phyloP scores from a whole-genome alignment of 2,888 invertebrate species.

The Cheilosia soror region DNA sequence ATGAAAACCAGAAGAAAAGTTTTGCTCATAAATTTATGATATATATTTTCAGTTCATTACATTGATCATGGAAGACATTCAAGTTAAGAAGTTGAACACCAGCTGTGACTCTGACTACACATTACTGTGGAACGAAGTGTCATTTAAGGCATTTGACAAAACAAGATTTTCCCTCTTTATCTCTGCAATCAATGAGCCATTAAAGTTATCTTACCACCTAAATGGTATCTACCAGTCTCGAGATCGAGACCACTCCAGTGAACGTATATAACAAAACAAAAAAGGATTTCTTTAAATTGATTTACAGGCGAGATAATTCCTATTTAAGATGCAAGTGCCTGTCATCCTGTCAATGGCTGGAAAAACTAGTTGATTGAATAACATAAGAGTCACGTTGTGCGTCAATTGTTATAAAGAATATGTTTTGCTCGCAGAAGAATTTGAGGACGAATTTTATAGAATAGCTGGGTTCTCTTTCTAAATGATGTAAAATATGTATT shows the following conservation, averaged over 20 bases:
- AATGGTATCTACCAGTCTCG: no score
- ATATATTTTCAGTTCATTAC: constrained; percentile 4
- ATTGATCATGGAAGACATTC: background rate
- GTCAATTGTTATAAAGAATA: no score
- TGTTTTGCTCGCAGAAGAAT: no score
- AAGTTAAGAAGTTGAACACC: constrained; percentile 12
- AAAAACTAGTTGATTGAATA: constrained; percentile 13
- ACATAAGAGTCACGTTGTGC: background rate
- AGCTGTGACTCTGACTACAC: background rate
- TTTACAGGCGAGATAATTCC: background rate
- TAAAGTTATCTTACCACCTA: background rate
- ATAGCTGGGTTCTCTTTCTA: no score
- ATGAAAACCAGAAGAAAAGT: constrained; percentile 21
- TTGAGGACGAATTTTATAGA: no score
- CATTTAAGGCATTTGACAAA: constrained; percentile 4
- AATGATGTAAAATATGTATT: no score
- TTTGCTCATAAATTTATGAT: constrained; percentile 17
- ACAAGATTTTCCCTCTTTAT: constrained; percentile 15
- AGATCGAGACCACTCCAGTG: no score
- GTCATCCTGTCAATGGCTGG: background rate
- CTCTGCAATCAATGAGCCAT: constrained; percentile 1
- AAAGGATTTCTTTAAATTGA: no score
- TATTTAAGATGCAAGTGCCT: constrained; percentile 11
- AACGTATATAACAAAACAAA: no score
- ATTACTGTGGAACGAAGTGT: background rate